These are phyloP conservation scores for silkworm (Bombyx mori) DNA, from an alignment of 1,140 invertebrate species.

Conservation along the genomic window ASM3026992v2 NC_085134.1:2072501-2073000, in stretches of 20 bases:
- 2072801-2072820: conserved; percentile 86
- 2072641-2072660: too few species aligned
- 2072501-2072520: too few species aligned
- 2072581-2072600: too few species aligned
- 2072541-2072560: too few species aligned
- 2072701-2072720: too few species aligned
- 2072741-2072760: background rate
- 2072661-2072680: too few species aligned
- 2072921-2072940: conserved; percentile 60
- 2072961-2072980: background rate
- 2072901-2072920: conserved; percentile 50
- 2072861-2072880: conserved; percentile 73
- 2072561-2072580: too few species aligned
- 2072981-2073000: background rate
- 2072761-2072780: conserved; percentile 60
- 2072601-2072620: too few species aligned
- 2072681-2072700: too few species aligned
- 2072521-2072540: too few species aligned
- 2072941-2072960: conserved; percentile 37
- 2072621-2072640: too few species aligned
- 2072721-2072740: too few species aligned
- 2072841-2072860: conserved; percentile 78
- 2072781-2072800: conserved; percentile 80
- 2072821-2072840: conserved; percentile 81
- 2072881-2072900: conserved; percentile 43